Evolutionary conservation across 2,797 vertebrate species (phyloP).

Genomic region (Simalia tracyae): DNA sequence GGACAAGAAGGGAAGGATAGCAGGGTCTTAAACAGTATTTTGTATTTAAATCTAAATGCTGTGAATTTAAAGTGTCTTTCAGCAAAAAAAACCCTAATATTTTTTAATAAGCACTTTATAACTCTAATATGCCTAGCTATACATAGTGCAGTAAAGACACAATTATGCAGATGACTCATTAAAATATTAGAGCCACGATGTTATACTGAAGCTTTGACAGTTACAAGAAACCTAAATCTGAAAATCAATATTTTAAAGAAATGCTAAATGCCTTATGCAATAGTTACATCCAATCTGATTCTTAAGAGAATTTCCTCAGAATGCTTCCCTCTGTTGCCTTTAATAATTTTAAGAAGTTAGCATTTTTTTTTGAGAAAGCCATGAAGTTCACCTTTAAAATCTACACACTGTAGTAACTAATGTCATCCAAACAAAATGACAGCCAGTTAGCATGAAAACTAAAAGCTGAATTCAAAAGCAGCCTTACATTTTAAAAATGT

Average conservation of each 20-base stretch:
- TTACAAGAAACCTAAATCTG: background rate
- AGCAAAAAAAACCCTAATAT: background rate
- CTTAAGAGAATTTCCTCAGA: background rate
- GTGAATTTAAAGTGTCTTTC: background rate
- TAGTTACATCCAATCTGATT: background rate
- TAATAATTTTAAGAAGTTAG: accelerated
- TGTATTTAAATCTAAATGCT: background rate
- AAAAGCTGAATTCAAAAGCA: background rate
- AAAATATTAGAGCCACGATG: background rate
- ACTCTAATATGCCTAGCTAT: background rate
- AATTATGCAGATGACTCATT: background rate
- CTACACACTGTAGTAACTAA: background rate
- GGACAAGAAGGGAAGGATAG: background rate
- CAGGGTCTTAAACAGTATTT: background rate
- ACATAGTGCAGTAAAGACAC: background rate
- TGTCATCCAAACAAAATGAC: background rate
- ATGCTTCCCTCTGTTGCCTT: background rate
- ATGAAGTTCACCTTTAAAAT: background rate
- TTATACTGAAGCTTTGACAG: background rate
- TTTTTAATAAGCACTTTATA: background rate
- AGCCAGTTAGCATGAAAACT: background rate
- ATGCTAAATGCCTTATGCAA: background rate
- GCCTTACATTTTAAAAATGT: background rate
- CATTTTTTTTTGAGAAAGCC: background rate
- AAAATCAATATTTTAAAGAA: background rate